A percentile compares a stretch with the other conserved stretches of the same genome.
phyloP scores from a whole-genome alignment of 2,888 invertebrate species.

The Trachelus iudaicus region DNA sequence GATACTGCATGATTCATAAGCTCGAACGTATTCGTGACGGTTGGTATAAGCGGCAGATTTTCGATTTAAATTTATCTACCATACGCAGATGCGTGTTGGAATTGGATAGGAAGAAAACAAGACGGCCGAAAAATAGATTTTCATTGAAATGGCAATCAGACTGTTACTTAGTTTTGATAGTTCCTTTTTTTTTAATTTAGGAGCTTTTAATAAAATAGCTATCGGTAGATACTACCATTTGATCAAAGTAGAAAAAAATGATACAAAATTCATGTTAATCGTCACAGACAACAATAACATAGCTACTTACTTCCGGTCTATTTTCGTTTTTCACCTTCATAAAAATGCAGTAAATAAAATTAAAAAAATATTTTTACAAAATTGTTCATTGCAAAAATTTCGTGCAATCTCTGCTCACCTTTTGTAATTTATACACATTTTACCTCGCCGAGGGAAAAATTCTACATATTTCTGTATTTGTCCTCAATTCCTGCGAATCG shows the following conservation, averaged over 20 bases:
- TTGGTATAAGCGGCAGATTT: not conserved
- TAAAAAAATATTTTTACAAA: not conserved
- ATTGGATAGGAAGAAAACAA: not conserved
- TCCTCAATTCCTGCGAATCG: conserved; percentile 29
- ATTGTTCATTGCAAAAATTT: not conserved
- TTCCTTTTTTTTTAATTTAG: not conserved
- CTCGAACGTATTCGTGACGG: not conserved
- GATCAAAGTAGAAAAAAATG: not conserved
- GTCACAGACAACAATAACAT: not conserved
- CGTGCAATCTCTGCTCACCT: not conserved
- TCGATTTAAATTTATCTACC: conserved; percentile 4
- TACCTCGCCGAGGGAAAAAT: not conserved
- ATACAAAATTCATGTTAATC: not conserved
- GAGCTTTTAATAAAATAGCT: not conserved
- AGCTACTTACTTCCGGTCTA: not conserved
- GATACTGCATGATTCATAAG: conserved; percentile 3
- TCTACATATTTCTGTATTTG: not conserved
- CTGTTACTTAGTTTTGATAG: not conserved
- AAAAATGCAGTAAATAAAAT: too few relatives aligned
- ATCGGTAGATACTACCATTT: not conserved
- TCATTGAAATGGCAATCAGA: not conserved
- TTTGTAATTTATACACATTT: not conserved
- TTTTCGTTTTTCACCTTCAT: not conserved
- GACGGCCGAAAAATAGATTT: not conserved
- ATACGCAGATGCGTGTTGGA: not conserved